Evolutionary conservation across 2,113 vertebrate species (phyloP).

Genomic region (Gracilinanus agilis): DNA sequence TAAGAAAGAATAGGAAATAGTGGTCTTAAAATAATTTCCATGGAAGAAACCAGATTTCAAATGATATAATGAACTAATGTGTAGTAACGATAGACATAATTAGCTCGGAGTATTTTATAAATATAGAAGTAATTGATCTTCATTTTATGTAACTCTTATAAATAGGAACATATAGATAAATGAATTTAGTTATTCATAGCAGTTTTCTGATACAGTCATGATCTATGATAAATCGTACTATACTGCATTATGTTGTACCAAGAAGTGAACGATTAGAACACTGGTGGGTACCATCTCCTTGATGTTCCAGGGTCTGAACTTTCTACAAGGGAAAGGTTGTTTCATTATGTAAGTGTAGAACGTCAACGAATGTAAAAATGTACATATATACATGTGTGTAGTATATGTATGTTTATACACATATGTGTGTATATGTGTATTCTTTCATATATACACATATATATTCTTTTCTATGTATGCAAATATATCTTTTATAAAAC

Average conservation of each 20-base stretch:
- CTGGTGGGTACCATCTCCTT: slow-evolving; percentile 41
- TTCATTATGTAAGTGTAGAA: neutral
- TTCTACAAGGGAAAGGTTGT: slow-evolving; percentile 20
- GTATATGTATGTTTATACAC: no score
- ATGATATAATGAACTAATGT: slow-evolving; percentile 86
- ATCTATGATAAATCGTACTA: slow-evolving; percentile 65
- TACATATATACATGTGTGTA: neutral
- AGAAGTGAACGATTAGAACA: slow-evolving; percentile 58
- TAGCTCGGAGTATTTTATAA: slow-evolving; percentile 82
- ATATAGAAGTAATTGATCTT: slow-evolving; percentile 78
- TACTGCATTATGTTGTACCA: slow-evolving; percentile 39
- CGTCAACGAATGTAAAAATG: neutral
- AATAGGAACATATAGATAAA: slow-evolving; percentile 71
- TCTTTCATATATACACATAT: neutral
- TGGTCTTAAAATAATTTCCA: slow-evolving; percentile 88
- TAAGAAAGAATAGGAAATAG: slow-evolving; percentile 86
- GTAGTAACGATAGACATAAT: slow-evolving; percentile 84
- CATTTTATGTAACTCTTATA: slow-evolving; percentile 77
- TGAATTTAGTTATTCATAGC: slow-evolving; percentile 75
- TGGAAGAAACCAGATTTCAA: slow-evolving; percentile 84
- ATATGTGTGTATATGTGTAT: neutral
- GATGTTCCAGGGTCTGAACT: neutral
- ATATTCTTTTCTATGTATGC: neutral
- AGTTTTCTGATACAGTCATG: slow-evolving; percentile 60
- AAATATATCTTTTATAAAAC: neutral